These are phyloP conservation scores for Mus spretus DNA, from an alignment of 2,797 vertebrate genomes.

Conservation along the genomic window DNA sequence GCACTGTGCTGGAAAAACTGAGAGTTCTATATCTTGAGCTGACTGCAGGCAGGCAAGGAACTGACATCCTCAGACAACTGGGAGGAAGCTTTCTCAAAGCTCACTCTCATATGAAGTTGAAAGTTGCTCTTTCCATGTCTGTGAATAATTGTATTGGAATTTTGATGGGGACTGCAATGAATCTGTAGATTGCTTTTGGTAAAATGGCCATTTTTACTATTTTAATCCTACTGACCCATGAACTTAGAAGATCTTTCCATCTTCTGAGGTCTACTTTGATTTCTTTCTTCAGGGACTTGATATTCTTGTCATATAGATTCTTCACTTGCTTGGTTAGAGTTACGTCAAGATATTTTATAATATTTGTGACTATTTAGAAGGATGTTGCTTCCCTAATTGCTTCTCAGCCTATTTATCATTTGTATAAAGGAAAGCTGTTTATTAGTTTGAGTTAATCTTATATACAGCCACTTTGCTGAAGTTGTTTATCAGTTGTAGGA, in stretches of 20 bases:
- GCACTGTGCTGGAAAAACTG: not conserved
- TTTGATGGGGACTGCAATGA: not conserved
- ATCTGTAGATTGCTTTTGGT: not conserved
- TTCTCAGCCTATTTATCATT: no score
- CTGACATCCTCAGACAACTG: not conserved
- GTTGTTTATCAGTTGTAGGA: no score
- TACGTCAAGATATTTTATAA: no score
- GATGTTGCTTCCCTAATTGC: no score
- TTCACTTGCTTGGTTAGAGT: no score
- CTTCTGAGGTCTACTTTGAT: no score
- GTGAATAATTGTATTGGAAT: not conserved
- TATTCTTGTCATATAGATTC: no score
- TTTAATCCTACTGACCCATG: not conserved
- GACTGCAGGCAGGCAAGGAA: not conserved
- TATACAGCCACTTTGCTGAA: no score
- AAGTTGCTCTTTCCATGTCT: not conserved
- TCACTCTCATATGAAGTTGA: not conserved
- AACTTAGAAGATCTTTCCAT: not conserved
- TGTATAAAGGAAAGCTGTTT: no score
- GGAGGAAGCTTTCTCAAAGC: not conserved
- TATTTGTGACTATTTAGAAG: no score
- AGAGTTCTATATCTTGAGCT: not conserved
- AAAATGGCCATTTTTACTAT: not conserved
- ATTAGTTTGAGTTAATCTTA: no score
- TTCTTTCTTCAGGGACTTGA: no score